A percentile compares a stretch with the other conserved stretches of the same genome.
Evolutionary conservation across 92 coral and sea anemone genomes (phyloP).

Genomic region (Nematostella vectensis): DNA sequence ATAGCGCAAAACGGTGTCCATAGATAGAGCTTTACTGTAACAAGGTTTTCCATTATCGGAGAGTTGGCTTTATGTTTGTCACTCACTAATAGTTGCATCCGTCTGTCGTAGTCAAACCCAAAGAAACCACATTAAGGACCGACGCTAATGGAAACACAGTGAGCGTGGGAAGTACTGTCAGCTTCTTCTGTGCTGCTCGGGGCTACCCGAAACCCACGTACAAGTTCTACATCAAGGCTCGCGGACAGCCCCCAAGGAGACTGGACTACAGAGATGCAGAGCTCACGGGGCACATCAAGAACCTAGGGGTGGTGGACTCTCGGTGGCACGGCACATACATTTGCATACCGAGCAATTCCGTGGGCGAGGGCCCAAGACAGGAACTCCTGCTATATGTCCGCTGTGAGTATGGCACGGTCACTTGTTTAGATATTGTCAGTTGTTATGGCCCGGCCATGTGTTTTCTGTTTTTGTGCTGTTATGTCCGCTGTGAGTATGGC

Average conservation of each 20-base stretch:
- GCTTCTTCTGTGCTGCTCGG: slow-evolving; percentile 62
- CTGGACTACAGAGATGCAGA: slow-evolving; percentile 34
- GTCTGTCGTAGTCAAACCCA: slow-evolving; percentile 61
- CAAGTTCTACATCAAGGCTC: slow-evolving; percentile 41
- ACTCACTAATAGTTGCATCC: too few species aligned
- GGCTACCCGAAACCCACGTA: slow-evolving; percentile 69
- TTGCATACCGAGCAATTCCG: slow-evolving; percentile 60
- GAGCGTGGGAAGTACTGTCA: slow-evolving; percentile 40
- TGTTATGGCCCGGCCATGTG: not conserved
- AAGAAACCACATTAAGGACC: slow-evolving; percentile 53
- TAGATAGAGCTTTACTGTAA: too few species aligned
- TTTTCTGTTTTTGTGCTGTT: not conserved
- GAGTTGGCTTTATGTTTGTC: too few species aligned
- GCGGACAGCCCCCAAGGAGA: slow-evolving; percentile 7
- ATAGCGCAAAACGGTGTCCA: too few species aligned
- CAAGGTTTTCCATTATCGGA: too few species aligned
- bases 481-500: too few species aligned
- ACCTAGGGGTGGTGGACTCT: slow-evolving; percentile 33
- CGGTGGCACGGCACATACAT: slow-evolving; percentile 65
- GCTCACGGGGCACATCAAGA: slow-evolving; percentile 41
- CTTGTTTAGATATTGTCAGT: not conserved
- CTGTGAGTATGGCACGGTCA: slow-evolving; percentile 54
- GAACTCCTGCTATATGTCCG: slow-evolving; percentile 54
- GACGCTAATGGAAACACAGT: slow-evolving; percentile 48
- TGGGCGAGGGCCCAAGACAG: slow-evolving; percentile 43